These are phyloP conservation scores for Ischnus inquisitorius DNA, from an alignment of 2,888 invertebrate genomes.

Conservation along the genomic window DNA sequence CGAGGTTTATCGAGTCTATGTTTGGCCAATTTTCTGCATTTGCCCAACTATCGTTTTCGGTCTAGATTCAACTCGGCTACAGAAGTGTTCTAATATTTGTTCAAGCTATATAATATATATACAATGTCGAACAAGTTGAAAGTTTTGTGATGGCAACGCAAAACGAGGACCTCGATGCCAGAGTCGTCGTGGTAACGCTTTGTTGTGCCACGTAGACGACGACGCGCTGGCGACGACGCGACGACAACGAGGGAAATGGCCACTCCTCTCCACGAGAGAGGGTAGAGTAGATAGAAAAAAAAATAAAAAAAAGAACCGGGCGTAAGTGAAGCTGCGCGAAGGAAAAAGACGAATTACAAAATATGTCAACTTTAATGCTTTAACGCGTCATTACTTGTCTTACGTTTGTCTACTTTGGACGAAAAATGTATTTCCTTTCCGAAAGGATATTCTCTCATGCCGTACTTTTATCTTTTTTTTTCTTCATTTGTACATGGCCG, in stretches of 20 bases:
- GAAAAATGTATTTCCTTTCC: background rate
- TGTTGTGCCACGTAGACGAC: conserved; percentile 81
- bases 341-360: background rate
- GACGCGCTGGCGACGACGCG: conserved; percentile 65
- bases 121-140: conserved; percentile 76
- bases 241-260: conserved; percentile 58
- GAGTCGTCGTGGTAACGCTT: conserved; percentile 83
- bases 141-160: conserved; percentile 85
- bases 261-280: conserved; percentile 75
- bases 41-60: background rate
- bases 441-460: background rate
- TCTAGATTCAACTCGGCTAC: background rate
- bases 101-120: background rate
- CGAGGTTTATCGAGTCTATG: background rate
- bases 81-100: background rate
- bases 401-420: background rate
- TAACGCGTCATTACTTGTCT: background rate
- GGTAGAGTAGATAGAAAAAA: conserved; percentile 15
- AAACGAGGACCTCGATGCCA: conserved; percentile 57
- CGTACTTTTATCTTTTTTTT: background rate
- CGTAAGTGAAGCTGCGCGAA: background rate
- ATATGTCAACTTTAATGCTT: background rate
- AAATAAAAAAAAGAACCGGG: background rate
- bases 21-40: background rate
- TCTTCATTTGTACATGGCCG: background rate